phyloP scores from a whole-genome alignment of 2,888 invertebrate genomes.

The Mythimna pallens region DNA sequence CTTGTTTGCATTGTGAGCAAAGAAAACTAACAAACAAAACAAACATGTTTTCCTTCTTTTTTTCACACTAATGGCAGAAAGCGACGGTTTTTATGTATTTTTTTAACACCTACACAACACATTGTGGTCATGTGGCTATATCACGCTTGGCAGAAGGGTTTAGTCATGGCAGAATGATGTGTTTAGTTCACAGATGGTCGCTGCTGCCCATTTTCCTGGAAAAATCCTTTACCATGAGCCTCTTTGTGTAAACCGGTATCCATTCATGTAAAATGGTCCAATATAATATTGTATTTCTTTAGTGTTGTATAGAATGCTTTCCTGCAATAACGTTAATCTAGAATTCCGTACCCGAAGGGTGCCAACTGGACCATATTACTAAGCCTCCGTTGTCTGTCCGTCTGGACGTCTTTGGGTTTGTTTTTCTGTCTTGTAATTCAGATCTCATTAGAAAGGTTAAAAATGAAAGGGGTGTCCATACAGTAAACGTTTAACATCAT shows the following conservation, averaged over 20 bases:
- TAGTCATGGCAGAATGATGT: conserved; percentile 31
- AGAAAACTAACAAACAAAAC: too few species aligned
- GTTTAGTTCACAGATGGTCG: conserved; percentile 37
- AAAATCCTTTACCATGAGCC: conserved; percentile 31
- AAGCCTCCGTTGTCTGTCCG: too few species aligned
- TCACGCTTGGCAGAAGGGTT: conserved; percentile 20
- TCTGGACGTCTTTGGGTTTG: too few species aligned
- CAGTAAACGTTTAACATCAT: too few species aligned
- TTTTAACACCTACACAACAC: neutral
- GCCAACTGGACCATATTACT: too few species aligned
- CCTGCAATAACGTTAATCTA: neutral
- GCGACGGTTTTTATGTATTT: neutral
- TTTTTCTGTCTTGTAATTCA: too few species aligned
- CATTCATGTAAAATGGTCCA: conserved; percentile 24
- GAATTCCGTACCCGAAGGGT: too few species aligned
- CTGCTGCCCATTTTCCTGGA: conserved; percentile 41
- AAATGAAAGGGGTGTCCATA: too few species aligned
- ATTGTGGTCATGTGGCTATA: neutral
- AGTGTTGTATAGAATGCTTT: neutral
- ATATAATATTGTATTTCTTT: neutral
- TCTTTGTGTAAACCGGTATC: conserved; percentile 22
- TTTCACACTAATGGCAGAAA: too few species aligned
- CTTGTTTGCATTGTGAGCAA: too few species aligned
- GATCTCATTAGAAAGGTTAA: too few species aligned
- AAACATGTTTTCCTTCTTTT: too few species aligned